Evolutionary conservation across 2,797 vertebrate genomes (phyloP), one percentile per base, ranked within the genome.

Genomic region (Gymnocypris eckloni): DNA sequence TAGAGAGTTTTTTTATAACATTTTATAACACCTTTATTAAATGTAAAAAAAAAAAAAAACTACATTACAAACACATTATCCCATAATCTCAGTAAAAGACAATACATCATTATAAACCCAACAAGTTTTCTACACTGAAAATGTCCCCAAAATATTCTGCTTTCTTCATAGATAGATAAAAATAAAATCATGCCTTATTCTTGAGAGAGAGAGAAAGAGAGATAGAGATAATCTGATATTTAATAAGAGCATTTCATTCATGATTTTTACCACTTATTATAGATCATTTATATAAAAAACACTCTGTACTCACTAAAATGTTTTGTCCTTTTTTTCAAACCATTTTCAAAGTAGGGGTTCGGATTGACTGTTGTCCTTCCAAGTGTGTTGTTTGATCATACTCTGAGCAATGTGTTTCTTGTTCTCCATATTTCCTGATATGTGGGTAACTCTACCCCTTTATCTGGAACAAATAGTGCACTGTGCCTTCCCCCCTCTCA

Each of bases 391-490:
- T 86, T 79, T 83, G 70, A 76, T 13, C 79, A 86, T 83, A 81
- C 39, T 48, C 39, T 6, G 41, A 33, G 72, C 83, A 88, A 88
- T 88, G 85, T 89, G 86, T 88, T 88, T 89, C 77, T 87, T 81
- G 88, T 88, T 90, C 25, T 39, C 25, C 52, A 20, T 81, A 64
- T 87, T 89, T 90, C 87, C 86, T 89, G 71, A 87, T 88, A 80
- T 82, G 72, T 87, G 79, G 66, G 86, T 86, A 89, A 88, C 79
- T 85, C 80, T 66, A 86, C 64, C 89, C 81, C 71, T 76, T 91
- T 92, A 90, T 90, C 85, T 81, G 45, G 84, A 89, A 89, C 88
- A 87, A 86, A 90, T 84, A 79, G 82, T 85, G 82, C 48, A 82
- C 76, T 87, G 86, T 86, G 82, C 84, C 86, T 91, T 37, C 70